Base-by-base conservation (phyloP, 2,888 invertebrate species). In the Plebejus argus region DNA sequence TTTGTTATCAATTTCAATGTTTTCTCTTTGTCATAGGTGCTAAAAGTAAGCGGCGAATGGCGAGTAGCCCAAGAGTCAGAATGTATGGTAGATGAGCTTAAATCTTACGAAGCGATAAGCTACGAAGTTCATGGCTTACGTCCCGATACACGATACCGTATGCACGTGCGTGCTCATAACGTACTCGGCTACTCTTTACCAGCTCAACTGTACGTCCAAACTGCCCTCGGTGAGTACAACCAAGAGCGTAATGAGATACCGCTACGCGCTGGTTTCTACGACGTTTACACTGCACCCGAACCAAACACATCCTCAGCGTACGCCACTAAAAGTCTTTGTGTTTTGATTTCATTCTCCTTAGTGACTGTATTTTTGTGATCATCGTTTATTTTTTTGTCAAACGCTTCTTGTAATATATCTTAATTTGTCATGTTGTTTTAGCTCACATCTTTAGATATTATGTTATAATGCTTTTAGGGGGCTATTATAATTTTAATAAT, bases 81-180 rank as follows among this genome's bases (percentile, higher is more conserved):
- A 83, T 97, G 97, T 87, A 87, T 94, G 79, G 92, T 90, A 70
- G 94, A 95, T 79, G 95, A 96, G 79, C 91, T 96, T 58, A 95
- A 95, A 82, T 95, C 96, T 74, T 95, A 94, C 77, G 94, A 95
- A 82, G 95, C 96, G 78, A 96, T 96, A 78, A 95, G 91, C 80
- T 96, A 95, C 83, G 96, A 96, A 91, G 94, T 98, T 86, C 95
- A 95, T 80, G 91, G 95, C 20, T 95, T 99, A 28, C 93, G 94
- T 77, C 96, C 98, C 0, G 97, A 98, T 87, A 97, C 97, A 6
- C 96, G 96, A 82, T 99, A 99, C 94, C 96, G 96, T 86, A 96
- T 98, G 85, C 97, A 98, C 86, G 94, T 99, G 78, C 95, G 96
- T 82, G 99, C 98, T 71, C 97, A 97, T 89, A 99, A 99, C 90